Evolutionary conservation across 2,113 vertebrate species (phyloP), one percentile per base, ranked within the genome.

Genomic region (Nesogale talazaci): DNA sequence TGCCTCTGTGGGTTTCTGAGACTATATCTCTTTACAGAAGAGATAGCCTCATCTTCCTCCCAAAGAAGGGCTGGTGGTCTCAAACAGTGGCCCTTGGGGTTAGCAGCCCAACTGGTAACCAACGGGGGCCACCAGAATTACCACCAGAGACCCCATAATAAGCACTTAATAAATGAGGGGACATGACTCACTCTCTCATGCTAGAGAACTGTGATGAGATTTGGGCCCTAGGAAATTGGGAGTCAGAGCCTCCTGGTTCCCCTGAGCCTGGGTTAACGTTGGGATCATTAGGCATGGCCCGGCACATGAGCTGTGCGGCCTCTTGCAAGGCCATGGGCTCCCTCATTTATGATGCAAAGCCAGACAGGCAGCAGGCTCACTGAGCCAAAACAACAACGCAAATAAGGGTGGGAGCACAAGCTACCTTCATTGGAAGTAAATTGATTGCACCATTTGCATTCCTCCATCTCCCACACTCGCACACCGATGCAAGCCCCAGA

Each of bases 321-420:
- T 31, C 63, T 22, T 6, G 15, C 83, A 34, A 82, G 29, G 20
- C 56, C 2, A 72, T 17, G 70, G 34, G 34, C 7, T 90, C 34
- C 2, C 36, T 89, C 19, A 2, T 87, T 92, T 74, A 29, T 80
- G 42, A 94, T 75, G 88, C 22, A 84, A 90, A 90, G 52, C 3
- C 19, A 42, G 52, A 40, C 22, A 76, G 57, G 19, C 78, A 10
- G 6, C 76, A 70, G 78, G 59, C 40, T 96, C 93, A 40, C 9
- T 31, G 89, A 84, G 52, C 25, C 86, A 77, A 86, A 94, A 59
- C 31, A 27, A 0, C 10, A 52, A 59, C 1, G 74, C 42, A 96
- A 95, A 93, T 63, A 52, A 85, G 76, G 77, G 29, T 27, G n/a
- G 63, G 3, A 74, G 7, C 69, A 38, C 12, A 0, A 81, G 82